phyloP scores from a whole-genome alignment of 2,797 vertebrate genomes.

The Schizopygopsis malacanthus region DNA sequence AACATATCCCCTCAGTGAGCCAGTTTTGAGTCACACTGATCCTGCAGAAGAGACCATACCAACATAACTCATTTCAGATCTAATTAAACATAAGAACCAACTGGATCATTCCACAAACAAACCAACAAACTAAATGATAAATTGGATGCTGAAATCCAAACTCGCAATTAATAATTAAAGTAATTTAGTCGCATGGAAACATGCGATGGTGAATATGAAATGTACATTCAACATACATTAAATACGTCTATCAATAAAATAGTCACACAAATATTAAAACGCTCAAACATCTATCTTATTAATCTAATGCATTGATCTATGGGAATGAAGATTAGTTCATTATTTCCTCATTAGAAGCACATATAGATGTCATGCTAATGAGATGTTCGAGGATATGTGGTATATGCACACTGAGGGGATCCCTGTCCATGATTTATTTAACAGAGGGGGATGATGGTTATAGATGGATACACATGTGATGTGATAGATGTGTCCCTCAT shows the following conservation, averaged over 20 bases:
- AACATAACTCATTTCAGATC: slow-evolving; percentile 20
- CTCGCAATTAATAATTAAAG: too few species aligned
- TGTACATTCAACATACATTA: neutral
- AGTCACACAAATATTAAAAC: neutral
- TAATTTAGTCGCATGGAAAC: neutral
- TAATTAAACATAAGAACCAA: slow-evolving; percentile 3
- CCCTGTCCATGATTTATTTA: slow-evolving; percentile 57
- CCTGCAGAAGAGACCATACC: neutral
- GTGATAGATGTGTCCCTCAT: slow-evolving; percentile 37
- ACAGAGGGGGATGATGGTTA: slow-evolving; percentile 43
- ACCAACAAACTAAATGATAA: neutral
- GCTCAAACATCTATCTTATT: neutral
- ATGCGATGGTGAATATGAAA: neutral
- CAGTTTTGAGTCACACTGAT: slow-evolving; percentile 16
- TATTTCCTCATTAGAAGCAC: slow-evolving; percentile 26
- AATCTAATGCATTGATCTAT: neutral
- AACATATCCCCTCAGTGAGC: neutral
- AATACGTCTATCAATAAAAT: neutral
- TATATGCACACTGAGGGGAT: slow-evolving; percentile 16
- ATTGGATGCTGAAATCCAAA: neutral
- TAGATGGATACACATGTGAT: slow-evolving; percentile 20
- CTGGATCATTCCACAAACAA: neutral
- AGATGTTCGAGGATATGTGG: slow-evolving; percentile 2
- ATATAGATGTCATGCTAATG: slow-evolving; percentile 39
- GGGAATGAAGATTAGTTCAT: slow-evolving; percentile 13